Evolutionary conservation across 2,797 vertebrate species (phyloP).

Genomic region (Anguilla pacifica): DNA sequence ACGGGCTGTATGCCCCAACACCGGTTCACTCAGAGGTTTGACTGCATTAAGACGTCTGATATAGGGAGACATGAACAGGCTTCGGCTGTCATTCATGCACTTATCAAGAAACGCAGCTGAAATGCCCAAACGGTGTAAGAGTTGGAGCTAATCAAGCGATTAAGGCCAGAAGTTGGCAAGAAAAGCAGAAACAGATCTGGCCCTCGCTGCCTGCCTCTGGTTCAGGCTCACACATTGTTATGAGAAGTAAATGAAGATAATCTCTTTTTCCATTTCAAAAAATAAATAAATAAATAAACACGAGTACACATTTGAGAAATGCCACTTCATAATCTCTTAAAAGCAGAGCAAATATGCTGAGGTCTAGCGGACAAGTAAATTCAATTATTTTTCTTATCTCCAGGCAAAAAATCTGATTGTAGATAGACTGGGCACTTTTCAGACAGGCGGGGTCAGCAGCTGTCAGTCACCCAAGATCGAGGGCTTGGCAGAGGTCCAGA

Average conservation of each 20-base stretch:
- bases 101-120: no score
- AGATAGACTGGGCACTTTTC: slow-evolving; percentile 51
- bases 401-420: slow-evolving; percentile 54
- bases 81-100: no score
- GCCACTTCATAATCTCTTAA: slow-evolving; percentile 42
- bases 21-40: no score
- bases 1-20: no score
- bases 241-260: slow-evolving; percentile 43
- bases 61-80: no score
- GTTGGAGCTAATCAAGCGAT: no score
- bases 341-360: slow-evolving; percentile 49
- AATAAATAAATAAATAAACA: slow-evolving; percentile 31
- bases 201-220: slow-evolving; percentile 40
- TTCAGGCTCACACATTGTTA: slow-evolving; percentile 48
- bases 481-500: neutral
- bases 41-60: no score
- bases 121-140: no score
- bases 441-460: slow-evolving; percentile 55
- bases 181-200: no score
- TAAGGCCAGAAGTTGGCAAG: no score
- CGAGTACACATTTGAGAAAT: slow-evolving; percentile 36
- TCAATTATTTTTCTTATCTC: slow-evolving; percentile 62
- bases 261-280: slow-evolving; percentile 1
- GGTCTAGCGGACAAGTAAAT: slow-evolving; percentile 58
- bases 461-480: slow-evolving; percentile 49